A percentile compares a stretch with the other conserved stretches of the same genome.
These are phyloP conservation scores for Hypselothyrea guttata DNA, from an alignment of 2,888 invertebrate species.

Conservation along the genomic window DNA sequence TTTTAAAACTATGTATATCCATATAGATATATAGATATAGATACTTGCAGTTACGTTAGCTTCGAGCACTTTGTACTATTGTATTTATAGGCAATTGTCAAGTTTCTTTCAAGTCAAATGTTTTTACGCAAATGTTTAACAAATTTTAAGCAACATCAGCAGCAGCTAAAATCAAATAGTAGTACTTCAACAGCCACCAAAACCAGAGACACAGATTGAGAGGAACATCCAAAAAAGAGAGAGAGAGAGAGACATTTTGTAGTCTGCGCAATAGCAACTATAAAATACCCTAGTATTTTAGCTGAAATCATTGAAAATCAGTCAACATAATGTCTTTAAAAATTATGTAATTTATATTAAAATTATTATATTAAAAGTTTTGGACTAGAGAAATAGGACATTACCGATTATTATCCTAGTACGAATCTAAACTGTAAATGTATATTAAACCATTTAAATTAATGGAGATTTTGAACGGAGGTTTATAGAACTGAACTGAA, in stretches of 20 bases:
- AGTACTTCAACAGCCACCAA: conserved; percentile 3
- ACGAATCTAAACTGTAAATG: too few species aligned
- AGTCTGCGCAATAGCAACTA: background rate
- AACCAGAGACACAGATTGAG: background rate
- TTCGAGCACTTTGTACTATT: conserved; percentile 11
- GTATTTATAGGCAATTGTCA: conserved; percentile 18
- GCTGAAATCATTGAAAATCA: too few species aligned
- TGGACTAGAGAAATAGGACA: too few species aligned
- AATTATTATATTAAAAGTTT: too few species aligned
- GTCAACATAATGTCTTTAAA: too few species aligned
- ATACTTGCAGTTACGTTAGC: conserved; percentile 2
- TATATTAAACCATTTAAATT: too few species aligned
- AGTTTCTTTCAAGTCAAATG: conserved; percentile 32
- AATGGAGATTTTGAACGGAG: too few species aligned
- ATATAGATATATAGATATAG: background rate
- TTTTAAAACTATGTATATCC: background rate
- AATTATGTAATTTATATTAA: too few species aligned
- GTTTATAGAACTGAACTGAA: too few species aligned
- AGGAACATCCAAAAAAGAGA: background rate
- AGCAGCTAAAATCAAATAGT: conserved; percentile 24
- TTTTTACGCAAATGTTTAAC: conserved; percentile 50
- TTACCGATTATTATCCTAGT: too few species aligned
- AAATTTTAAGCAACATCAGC: conserved; percentile 46
- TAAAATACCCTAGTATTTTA: conserved; percentile 4
- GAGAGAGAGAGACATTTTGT: background rate